Evolutionary conservation across 2,797 vertebrate genomes (phyloP), one percentile per base, ranked within the genome.

Genomic region (Falco cherrug): DNA sequence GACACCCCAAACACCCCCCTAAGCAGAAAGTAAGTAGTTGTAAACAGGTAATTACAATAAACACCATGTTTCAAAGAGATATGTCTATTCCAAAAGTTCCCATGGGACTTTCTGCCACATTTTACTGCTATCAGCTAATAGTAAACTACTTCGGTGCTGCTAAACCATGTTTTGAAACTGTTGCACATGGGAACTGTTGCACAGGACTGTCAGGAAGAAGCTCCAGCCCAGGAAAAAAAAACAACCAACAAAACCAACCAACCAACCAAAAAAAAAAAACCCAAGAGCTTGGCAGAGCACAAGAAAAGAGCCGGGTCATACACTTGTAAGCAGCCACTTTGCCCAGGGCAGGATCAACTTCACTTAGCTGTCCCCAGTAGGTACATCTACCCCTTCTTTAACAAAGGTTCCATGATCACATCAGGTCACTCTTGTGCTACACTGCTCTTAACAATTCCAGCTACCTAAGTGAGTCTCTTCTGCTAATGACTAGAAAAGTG

Each of bases 31-130:
- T 51, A 0, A 84, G 26, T 51, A 79, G 25, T 13, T 87, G 25
- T 48, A 89, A 91, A 79, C 29, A 87, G 47, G 29, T 69, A 51
- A 71, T 68, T 90, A 84, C 60, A 93, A 73, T 18, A 65, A 88
- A 45, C 29, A 53, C 13, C 57, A 59, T 19, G 43, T 73, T 84
- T 91, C 74, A 63, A 79, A 87, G 63, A 47, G 47, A 3, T 31
- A 17, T 3, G 31, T 77, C 53, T 60, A 47, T 41, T 93, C 78
- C 26, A 13, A 68, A 67, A 53, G 21, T 73, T 84, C 67, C 57
- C 88, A 71, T 0, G 0, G 48, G 41, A 22, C 26, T 83, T 83
- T 78, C 45, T 64, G 45, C 28, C 37, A 65, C 0, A 0, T 79
- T 59, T 59, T 60, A 50, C 35, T n/a, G 50, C 60, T 90, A 22